Evolutionary conservation across 2,113 vertebrate genomes (phyloP).

Genomic region (Tamias sibiricus): DNA sequence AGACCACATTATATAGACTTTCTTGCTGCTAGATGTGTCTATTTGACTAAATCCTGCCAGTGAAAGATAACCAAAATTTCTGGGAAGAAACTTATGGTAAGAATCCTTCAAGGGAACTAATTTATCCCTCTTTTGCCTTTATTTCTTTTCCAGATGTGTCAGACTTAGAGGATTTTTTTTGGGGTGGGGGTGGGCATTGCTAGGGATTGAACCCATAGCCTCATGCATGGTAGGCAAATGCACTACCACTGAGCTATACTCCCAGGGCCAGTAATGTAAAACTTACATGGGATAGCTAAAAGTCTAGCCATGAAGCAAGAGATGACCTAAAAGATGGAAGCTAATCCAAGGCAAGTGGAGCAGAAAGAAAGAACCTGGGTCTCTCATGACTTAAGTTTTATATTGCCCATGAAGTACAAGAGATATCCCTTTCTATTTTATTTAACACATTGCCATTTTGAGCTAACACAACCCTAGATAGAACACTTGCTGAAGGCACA

Average conservation of each 20-base stretch:
- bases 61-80: neutral
- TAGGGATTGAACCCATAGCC: too few species aligned
- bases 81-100: neutral
- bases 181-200: too few species aligned
- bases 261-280: too few species aligned
- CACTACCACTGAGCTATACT: too few species aligned
- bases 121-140: neutral
- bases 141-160: neutral
- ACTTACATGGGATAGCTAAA: neutral
- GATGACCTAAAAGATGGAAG: neutral
- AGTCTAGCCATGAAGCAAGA: neutral
- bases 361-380: slow-evolving; percentile 28
- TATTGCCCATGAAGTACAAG: neutral
- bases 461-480: neutral
- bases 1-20: neutral
- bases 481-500: slow-evolving; percentile 27
- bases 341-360: neutral
- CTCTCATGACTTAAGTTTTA: neutral
- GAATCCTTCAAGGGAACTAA: neutral
- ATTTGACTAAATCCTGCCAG: neutral
- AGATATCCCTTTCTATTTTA: neutral
- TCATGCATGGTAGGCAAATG: too few species aligned
- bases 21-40: neutral
- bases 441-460: slow-evolving; percentile 23
- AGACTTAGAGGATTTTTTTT: neutral